A percentile compares a stretch with the other conserved stretches of the same genome.
phyloP scores from a whole-genome alignment of 2,888 invertebrate genomes.

The Luperina testacea region DNA sequence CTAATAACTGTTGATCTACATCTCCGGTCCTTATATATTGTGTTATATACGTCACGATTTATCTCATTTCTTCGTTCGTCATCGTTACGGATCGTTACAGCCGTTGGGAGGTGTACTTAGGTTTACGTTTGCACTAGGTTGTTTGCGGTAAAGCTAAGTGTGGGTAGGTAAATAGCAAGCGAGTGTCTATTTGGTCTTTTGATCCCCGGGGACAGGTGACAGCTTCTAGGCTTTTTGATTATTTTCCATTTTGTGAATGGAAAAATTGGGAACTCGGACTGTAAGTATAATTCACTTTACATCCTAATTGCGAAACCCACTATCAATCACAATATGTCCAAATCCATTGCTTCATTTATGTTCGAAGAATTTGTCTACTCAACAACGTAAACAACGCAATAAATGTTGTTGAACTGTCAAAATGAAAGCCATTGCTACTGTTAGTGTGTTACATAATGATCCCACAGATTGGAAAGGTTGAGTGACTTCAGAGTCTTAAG shows the following conservation, averaged over 20 bases:
- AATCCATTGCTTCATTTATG: no score
- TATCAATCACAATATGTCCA: no score
- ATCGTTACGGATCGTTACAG: constrained; percentile 55
- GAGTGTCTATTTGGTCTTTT: constrained; percentile 44
- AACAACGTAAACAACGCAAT: no score
- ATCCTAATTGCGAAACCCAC: no score
- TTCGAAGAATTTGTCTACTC: no score
- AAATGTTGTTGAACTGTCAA: no score
- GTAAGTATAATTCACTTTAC: background rate
- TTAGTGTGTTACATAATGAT: no score
- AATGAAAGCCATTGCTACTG: no score
- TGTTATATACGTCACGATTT: constrained; percentile 59
- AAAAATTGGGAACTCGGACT: background rate
- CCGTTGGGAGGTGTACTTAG: constrained; percentile 16
- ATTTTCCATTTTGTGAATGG: constrained; percentile 1
- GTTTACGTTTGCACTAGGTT: constrained; percentile 25
- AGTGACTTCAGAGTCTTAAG: background rate
- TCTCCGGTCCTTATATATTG: constrained; percentile 58
- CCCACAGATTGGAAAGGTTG: background rate
- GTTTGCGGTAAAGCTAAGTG: constrained; percentile 37
- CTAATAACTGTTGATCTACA: constrained; percentile 27
- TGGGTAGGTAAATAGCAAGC: constrained; percentile 30
- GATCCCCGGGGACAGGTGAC: constrained; percentile 25
- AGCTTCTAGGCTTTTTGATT: constrained; percentile 18
- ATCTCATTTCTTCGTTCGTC: constrained; percentile 57